Base-by-base conservation (phyloP, 2,113 vertebrate species). In the Cacatua alba region DNA sequence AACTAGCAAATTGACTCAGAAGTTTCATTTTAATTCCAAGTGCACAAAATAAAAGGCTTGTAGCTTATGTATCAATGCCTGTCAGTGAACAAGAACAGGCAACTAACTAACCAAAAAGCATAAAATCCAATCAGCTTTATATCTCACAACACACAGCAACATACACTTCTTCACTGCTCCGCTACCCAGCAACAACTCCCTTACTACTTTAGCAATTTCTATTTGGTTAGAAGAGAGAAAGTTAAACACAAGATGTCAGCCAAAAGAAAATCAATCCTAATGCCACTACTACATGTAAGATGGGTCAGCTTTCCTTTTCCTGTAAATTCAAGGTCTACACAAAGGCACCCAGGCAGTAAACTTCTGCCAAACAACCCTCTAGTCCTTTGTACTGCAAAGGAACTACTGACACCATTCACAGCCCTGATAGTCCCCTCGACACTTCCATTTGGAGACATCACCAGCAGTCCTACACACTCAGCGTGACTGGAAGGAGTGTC, bases 371-470 rank as follows among this genome's bases (percentile, higher is more conserved):
- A 69, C 48, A 70, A 71, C 14, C 16, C 31, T 33, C 25, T 31
- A 15, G 15, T 48, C 46, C n/a, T 48, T 18, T 37, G 21, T 48
- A 24, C 18, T 64, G 44, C 35, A 29, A 64, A 49, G 11, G 3
- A 78, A 44, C 3, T 12, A 71, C 29, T 26, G 35, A 79, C 62
- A 60, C 39, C 16, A 35, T 17, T n/a, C 0, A 0, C 26, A 76
- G 39, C 18, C 24, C 4, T 48, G 20, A 19, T 0, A 72, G 29
- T 5, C 20, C 17, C 35, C 39, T 79, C 33, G 48, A 39, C 3
- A 25, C 39, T 35, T 75, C 33, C 10, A 52, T 52, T 7, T 87
- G 43, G 48, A 82, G 68, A 84, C 39, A 35, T 29, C 60, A 37
- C 28, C 4, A 74, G 15, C 10, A 5, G 18, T 33, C 55, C 55